Base-by-base conservation (phyloP, 1,140 invertebrate genomes). In the Parasteatoda tepidariorum region DNA sequence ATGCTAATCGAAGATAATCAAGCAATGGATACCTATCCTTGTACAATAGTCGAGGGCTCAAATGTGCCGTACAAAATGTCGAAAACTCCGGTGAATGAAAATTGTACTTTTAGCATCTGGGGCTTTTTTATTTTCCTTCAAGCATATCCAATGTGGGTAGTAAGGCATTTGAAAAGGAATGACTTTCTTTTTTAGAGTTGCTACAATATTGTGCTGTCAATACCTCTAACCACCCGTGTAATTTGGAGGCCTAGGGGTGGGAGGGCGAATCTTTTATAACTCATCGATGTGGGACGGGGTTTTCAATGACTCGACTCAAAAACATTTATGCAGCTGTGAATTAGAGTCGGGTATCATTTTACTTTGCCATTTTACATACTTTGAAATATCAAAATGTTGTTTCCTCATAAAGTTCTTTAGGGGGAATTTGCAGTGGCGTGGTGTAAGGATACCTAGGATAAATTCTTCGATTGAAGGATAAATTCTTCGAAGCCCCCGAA, bases 1-100 rank as follows among this genome's bases (percentile, higher is more conserved):
- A 61, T 41, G 55, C 55, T 75, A 75, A 75, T 75, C 71, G 71
- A 30, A 18, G 55, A 75, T 75, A 61, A 75, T 75, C 71, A 75
- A 38, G 71, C 62, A 28, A 13, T 54, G 55, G 70, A 48, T 15
- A n/a, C 38, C 38, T 70, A 48, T 28, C 48, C 26, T 6, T 22
- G 5, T n/a, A 30, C 24, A 55, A 71, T 30, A n/a, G 18, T 9
- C 18, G 18, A 2, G 11, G 7, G n/a, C 31, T 38, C 34, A 34
- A 68, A 26, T 38, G 31, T 68, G 31, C 31, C 66, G 22, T 38
- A 24, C 18, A 68, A 68, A 68, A 48, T 24, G 28, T 31, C 62
- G 34, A 28, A 64, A 41, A 34, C 31, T 22, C 5, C 34, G 34
- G 11, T 68, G 66, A 34, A 68, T 68, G 33, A 34, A 68, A 68